Evolutionary conservation across 2,888 invertebrate species (phyloP).

Genomic region (Dicranocentrus wangi): DNA sequence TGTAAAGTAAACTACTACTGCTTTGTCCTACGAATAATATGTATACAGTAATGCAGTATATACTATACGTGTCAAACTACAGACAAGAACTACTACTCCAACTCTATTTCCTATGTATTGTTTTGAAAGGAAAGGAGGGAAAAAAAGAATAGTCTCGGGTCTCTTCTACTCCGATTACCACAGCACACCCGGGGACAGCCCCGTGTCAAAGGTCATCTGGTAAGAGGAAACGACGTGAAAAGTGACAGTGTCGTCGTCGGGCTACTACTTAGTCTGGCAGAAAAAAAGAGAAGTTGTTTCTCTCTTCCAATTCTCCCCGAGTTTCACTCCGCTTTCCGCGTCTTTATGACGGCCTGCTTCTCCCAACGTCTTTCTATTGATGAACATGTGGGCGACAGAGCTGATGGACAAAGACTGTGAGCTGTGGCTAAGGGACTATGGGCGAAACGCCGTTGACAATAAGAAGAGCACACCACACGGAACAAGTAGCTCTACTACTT

Average conservation of each 20-base stretch:
- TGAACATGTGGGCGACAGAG: slow-evolving; percentile 61
- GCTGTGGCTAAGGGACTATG: slow-evolving; percentile 37
- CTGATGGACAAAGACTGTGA: slow-evolving; percentile 65
- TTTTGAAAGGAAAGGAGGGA: slow-evolving; percentile 18
- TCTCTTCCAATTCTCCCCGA: slow-evolving; percentile 7
- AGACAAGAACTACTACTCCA: too few relatives aligned
- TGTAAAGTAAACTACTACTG: too few relatives aligned
- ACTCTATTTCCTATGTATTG: too few relatives aligned
- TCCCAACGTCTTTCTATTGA: neutral
- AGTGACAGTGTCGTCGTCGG: slow-evolving; percentile 35
- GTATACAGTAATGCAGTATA: too few relatives aligned
- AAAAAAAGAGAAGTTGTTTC: slow-evolving; percentile 5
- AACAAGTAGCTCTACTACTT: slow-evolving; percentile 8
- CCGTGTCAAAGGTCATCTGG: slow-evolving; percentile 61
- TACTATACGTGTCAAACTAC: too few relatives aligned
- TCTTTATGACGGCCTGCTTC: neutral
- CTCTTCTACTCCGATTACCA: slow-evolving; percentile 48
- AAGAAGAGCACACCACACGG: slow-evolving; percentile 33
- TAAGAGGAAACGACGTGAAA: slow-evolving; percentile 46
- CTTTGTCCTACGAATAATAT: too few relatives aligned
- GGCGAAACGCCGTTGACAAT: slow-evolving; percentile 62
- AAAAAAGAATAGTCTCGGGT: neutral
- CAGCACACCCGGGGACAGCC: slow-evolving; percentile 39
- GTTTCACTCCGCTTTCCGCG: neutral
- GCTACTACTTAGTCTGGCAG: too few relatives aligned